These are phyloP conservation scores for Eupithecia vulgata DNA, from an alignment of 2,888 invertebrate genomes.

Conservation along the genomic window DNA sequence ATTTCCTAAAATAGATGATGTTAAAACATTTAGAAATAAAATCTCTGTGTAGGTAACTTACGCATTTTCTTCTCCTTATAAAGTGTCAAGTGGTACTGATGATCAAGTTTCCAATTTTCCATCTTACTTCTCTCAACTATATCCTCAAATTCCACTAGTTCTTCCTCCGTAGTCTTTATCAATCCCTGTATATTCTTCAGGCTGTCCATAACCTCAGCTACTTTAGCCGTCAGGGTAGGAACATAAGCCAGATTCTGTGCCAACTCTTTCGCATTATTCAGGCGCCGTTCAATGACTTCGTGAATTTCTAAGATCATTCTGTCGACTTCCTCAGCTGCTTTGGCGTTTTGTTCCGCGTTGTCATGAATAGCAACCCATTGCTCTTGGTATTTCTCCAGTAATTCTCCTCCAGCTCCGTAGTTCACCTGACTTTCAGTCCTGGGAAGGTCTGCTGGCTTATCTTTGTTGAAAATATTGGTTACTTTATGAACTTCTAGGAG, in stretches of 20 bases:
- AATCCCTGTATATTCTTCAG: slow-evolving; percentile 82
- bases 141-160: slow-evolving; percentile 86
- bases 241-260: slow-evolving; percentile 68
- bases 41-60: slow-evolving; percentile 58
- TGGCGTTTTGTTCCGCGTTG: slow-evolving; percentile 87
- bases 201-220: slow-evolving; percentile 80
- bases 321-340: slow-evolving; percentile 82
- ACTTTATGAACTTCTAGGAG: slow-evolving; percentile 78
- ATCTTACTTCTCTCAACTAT: slow-evolving; percentile 88
- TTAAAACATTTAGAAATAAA: background rate
- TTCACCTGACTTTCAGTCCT: slow-evolving; percentile 69
- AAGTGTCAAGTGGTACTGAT: slow-evolving; percentile 87
- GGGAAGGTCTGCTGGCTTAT: slow-evolving; percentile 54
- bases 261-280: slow-evolving; percentile 69
- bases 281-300: slow-evolving; percentile 59
- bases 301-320: slow-evolving; percentile 70
- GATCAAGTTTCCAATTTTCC: slow-evolving; percentile 88
- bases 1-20: no score
- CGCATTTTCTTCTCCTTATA: slow-evolving; percentile 89
- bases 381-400: slow-evolving; percentile 88
- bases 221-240: slow-evolving; percentile 69
- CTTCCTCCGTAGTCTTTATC: slow-evolving; percentile 86
- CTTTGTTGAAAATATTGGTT: slow-evolving; percentile 74
- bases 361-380: slow-evolving; percentile 89
- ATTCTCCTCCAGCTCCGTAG: slow-evolving; percentile 86